Base-by-base conservation (phyloP, 2,888 invertebrate genomes). In the Stenodema calcarata region DNA sequence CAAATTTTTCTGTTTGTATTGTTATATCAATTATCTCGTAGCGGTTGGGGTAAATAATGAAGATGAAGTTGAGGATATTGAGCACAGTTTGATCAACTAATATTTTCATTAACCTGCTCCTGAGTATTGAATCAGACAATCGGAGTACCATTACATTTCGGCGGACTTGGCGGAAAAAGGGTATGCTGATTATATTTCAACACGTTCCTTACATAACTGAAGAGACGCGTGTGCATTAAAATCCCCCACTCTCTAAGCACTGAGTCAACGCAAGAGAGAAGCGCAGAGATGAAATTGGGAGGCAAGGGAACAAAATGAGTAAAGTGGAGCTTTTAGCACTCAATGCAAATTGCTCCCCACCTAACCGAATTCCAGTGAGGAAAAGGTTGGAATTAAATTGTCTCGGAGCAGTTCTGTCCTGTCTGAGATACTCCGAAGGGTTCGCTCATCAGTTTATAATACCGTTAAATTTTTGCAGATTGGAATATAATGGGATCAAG, bases 261-360 rank as follows among this genome's bases (percentile, higher is more conserved):
- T 23, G 23, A 23, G 62, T 35, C 62, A 23, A 23, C n/a, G 47
- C 62, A 23, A 62, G 18, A 23, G 23, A 62, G 62, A 7, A 62
- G 62, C 62, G 62, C 11, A 2, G 62, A 62, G 62, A 62, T 62
- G 62, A 73, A 73, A 73, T 35, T 73, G 73, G 73, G 73, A n/a
- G 73, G 73, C 73, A 62, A 4, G 62, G 18, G 23, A 3, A 62
- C 23, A 28, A 73, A 73, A 73, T 30, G n/a, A 28, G 30, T 41
- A 73, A 73, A 73, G 73, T 35, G 73, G 73, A 73, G 73, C 73
- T 73, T 50, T 80, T 80, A 50, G 80, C 80, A 27, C 80, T 80
- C 80, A 30, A 80, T 80, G 80, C 50, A 80, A 80, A 80, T 80
- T 80, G 54, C 80, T 80, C 50, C 28, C 54, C 47, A 80, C 80